Evolutionary conservation across 2,113 vertebrate genomes (phyloP).

Genomic region (Ammodytes dubius): DNA sequence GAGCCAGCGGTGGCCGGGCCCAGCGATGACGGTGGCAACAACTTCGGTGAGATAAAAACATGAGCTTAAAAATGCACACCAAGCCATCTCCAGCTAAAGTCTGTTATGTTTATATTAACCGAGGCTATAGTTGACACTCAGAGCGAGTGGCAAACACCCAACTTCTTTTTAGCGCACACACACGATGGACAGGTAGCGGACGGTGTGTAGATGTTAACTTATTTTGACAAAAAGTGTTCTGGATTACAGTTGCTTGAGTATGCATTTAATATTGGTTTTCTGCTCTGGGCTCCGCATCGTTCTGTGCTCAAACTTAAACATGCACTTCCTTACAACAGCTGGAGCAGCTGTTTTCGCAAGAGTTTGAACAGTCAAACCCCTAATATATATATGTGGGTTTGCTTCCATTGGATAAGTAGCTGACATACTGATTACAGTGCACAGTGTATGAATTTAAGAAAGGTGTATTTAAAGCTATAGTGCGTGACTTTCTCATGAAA

Average conservation of each 20-base stretch:
- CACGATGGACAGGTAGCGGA: too few relatives aligned
- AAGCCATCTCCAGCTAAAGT: too few relatives aligned
- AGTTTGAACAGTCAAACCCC: background rate
- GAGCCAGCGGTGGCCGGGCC: conserved; percentile 89
- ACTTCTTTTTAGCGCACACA: too few relatives aligned
- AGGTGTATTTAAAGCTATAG: too few relatives aligned
- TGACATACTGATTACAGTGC: background rate
- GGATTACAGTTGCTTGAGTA: too few relatives aligned
- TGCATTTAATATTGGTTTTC: background rate
- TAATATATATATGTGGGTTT: background rate
- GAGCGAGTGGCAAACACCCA: too few relatives aligned
- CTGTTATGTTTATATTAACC: too few relatives aligned
- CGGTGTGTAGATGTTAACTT: too few relatives aligned
- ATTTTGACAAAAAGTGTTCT: too few relatives aligned
- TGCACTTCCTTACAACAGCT: background rate
- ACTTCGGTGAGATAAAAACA: conserved; percentile 74
- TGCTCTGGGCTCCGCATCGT: background rate
- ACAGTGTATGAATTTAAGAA: too few relatives aligned
- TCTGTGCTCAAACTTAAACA: background rate
- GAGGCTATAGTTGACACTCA: too few relatives aligned
- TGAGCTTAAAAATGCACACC: background rate
- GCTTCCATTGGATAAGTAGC: background rate
- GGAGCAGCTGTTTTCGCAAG: background rate
- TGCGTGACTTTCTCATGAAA: too few relatives aligned
- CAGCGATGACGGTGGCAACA: conserved; percentile 81